Percentiles rank a stretch among this genome's conserved stretches.
Conservation (phyloP, 2,797 vertebrate species). For the Gadopsis marmoratus region DNA sequence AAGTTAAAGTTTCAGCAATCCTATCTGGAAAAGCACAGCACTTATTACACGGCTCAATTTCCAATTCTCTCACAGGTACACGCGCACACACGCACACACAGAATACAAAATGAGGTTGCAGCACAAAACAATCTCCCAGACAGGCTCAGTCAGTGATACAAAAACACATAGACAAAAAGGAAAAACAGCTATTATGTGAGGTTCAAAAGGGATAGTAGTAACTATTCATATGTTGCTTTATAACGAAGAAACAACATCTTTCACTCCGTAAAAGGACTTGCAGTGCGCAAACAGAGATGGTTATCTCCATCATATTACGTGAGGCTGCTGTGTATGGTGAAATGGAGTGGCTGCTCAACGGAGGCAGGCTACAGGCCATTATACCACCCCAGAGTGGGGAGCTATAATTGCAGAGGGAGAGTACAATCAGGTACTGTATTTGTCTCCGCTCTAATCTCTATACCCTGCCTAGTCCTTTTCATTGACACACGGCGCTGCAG, state of each 20-base stretch:
- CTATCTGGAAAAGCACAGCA: conserved; percentile 76
- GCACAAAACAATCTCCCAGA: conserved; percentile 77
- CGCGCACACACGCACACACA: conserved; percentile 35
- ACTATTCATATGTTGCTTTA: conserved; percentile 67
- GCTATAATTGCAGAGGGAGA: conserved; percentile 69
- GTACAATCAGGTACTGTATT: conserved; percentile 70
- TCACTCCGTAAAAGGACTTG: conserved; percentile 67
- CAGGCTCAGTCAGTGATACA: conserved; percentile 75
- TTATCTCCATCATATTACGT: conserved; percentile 63
- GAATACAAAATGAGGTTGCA: conserved; percentile 77
- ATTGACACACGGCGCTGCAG: conserved; percentile 37
- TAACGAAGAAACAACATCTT: conserved; percentile 62
- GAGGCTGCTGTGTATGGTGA: conserved; percentile 47
- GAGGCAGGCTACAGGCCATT: conserved; percentile 61
- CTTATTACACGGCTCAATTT: conserved; percentile 83
- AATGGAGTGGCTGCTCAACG: conserved; percentile 60
- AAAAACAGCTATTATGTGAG: conserved; percentile 63
- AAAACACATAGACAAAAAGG: conserved; percentile 64
- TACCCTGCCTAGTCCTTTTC: conserved; percentile 47
- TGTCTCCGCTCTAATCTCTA: conserved; percentile 70
- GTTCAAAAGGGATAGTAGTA: conserved; percentile 41
- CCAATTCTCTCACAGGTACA: conserved; percentile 81
- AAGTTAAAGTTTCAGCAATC: conserved; percentile 76
- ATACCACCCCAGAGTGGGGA: conserved; percentile 52
- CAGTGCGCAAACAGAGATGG: conserved; percentile 50